Base-by-base conservation (phyloP, 2,113 vertebrate species). In the Mesitornis unicolor region DNA sequence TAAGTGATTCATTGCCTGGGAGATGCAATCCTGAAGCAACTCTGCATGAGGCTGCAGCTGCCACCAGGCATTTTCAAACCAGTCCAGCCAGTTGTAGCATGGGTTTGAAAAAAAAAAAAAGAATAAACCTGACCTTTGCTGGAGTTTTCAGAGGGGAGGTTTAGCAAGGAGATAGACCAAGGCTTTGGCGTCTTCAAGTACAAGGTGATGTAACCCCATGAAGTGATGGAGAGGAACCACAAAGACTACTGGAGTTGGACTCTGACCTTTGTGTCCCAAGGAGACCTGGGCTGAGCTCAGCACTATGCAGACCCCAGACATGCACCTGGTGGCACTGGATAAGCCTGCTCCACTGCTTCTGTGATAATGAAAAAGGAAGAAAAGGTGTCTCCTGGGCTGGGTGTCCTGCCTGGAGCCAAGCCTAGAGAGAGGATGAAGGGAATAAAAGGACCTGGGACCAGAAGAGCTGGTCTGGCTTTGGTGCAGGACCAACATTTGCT, bases 31-130 rank as follows among this genome's bases (percentile, higher is more conserved):
- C 57, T 47, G 29, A 47, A 68, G 82, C 38, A 47, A 54, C 38
- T n/a, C 22, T 7, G 22, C 47, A 54, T 0, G 1, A 85, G 78
- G 57, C 67, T 3, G 0, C 8, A 1, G 69, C 48, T 2, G 3
- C 89, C 90, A 93, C 43, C 40, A 42, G 80, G 71, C 40, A 35
- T 70, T 60, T 26, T 19, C 89, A 94, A 93, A 96, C 87, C 73
- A 78, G 87, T 93, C 47, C 21, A 43, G 56, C 87, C 84, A 78
- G 73, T 50, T 42, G 17, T 5, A 74, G 7, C 0, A 0, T 5
- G 50, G 11, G 4, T 24, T 87, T 84, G 73, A 76, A 73, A 94
- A 68, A 68, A 57, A 63, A 82, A 0, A n/a, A n/a, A n/a, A n/a
- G 11, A 56, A 38, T 8, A 33, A 79, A 90, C 57, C 43, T 89